Base-by-base conservation (phyloP, 2,797 vertebrate genomes). In the Echeneis naucrates region DNA sequence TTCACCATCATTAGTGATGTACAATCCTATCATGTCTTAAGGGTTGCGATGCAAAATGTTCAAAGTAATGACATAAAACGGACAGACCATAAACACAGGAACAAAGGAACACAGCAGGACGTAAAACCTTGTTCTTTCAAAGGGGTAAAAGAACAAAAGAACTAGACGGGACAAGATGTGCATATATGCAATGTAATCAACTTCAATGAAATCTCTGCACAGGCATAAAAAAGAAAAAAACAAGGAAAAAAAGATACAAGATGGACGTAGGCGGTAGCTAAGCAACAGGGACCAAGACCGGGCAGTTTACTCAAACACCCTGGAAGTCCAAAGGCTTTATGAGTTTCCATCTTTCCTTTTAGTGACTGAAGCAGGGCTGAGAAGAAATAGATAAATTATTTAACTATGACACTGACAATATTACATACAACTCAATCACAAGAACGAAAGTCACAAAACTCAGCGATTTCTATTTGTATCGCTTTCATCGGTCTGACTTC, bases 201-300 rank as follows among this genome's bases (percentile, higher is more conserved):
- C 57, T 77, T 78, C 27, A 82, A 81, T 77, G 56, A 77, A 74
- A 37, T 73, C 21, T 63, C 33, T 70, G 62, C 40, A 27, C 7
- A 16, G 27, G 4, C 14, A 67, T 74, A 19, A 64, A 27, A 24
- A 37, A 56, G 45, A 30, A 12, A 35, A 27, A 38, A 12, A 57
- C n/a, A n/a, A n/a, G n/a, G 13, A 27, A 45, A 61, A 60, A 75
- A 67, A 63, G 1, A 42, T 48, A 68, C 68, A 81, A 75, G 66
- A 86, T 83, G 67, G 64, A 84, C 87, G 85, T 75, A 77, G 83
- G 72, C 26, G 24, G 91, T 92, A 93, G 59, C 91, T 88, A 91
- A 86, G 92, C 91, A 93, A 93, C 92, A 89, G 57, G 78, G 77
- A 75, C 24, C 5, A 66, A 88, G 82, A 69, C 75, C 80, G 83